Conservation (phyloP, 2,888 invertebrate species). For the Tetropium fuscum region DNA sequence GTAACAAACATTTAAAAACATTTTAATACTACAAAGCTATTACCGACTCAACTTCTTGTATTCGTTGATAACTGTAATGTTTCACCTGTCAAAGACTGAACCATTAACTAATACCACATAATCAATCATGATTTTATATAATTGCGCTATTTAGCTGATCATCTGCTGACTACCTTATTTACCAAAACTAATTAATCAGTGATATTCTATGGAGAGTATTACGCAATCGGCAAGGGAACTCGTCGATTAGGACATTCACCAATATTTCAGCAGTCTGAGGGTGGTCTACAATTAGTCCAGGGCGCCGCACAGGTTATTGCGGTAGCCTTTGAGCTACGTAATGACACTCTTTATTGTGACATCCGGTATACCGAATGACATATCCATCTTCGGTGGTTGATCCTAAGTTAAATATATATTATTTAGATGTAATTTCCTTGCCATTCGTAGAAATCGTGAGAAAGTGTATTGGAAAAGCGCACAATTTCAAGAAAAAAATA, state of each 20-base stretch:
- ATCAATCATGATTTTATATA: conserved; percentile 49
- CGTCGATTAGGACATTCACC: conserved; percentile 33
- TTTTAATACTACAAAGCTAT: conserved; percentile 41
- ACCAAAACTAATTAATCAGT: conserved; percentile 45
- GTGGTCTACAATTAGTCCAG: conserved; percentile 57
- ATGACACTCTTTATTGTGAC: conserved; percentile 56
- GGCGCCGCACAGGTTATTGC: conserved; percentile 55
- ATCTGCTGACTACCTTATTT: conserved; percentile 48
- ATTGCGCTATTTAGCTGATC: conserved; percentile 43
- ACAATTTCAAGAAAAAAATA: conserved; percentile 26
- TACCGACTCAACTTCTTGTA: conserved; percentile 37
- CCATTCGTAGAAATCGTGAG: conserved; percentile 36
- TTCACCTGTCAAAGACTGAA: conserved; percentile 39
- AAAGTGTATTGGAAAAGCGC: conserved; percentile 21
- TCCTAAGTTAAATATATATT: conserved; percentile 46
- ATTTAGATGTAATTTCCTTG: conserved; percentile 38
- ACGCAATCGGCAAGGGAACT: conserved; percentile 24
- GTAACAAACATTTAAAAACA: too few relatives aligned
- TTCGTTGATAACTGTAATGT: conserved; percentile 38
- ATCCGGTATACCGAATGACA: conserved; percentile 56
- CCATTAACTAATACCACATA: conserved; percentile 37
- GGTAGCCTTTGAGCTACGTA: conserved; percentile 53
- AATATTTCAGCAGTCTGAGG: conserved; percentile 45
- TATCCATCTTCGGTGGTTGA: conserved; percentile 51
- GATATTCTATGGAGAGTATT: background rate